Evolutionary conservation across 2,797 vertebrate species (phyloP), one percentile per base, ranked within the genome.

Genomic region (Morelia viridis): DNA sequence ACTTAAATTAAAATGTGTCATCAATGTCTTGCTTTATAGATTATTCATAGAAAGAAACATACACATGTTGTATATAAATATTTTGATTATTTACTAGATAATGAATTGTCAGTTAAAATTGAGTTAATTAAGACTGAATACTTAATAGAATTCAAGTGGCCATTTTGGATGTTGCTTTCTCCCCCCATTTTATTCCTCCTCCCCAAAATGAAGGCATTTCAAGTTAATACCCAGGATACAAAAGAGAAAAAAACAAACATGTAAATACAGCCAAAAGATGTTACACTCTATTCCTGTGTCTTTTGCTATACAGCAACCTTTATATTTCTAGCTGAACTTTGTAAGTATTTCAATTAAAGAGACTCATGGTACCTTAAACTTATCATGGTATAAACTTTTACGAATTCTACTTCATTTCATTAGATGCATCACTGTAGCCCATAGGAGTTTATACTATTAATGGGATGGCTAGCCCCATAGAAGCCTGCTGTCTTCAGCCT

Each of bases 81-180:
- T 68, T 94, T 91, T 89, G 7, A 19, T 90, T 93, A 60, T 60
- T 94, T 94, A 93, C 80, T 22, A 92, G 88, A 93, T 53, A 94
- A 96, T 90, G 92, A 92, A 85, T 92, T 31, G 12, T 13, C 88
- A 94, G 64, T 93, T 94, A 93, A 94, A 93, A 58, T 56, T 76
- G 0, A 95, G 50, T 89, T 94, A 96, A 95, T 91, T 95, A 87
- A 93, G 62, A 93, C 8, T 1, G 68, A 85, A 92, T 76, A 28
- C 85, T 86, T 93, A 94, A 95, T 94, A 93, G 90, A 94, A 93
- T 95, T 94, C 68, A 92, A 93, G 58, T 71, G 61, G 26, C 62
- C 53, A 6, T 83, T 91, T 60, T 13, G 24, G 57, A 19, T 46
- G 5, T 41, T 91, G 15, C 1, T 22, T 62, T 15, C 12, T 64